Evolutionary conservation across 2,888 invertebrate species (phyloP).

Genomic region (Kuschelorhynchus macadamiae): DNA sequence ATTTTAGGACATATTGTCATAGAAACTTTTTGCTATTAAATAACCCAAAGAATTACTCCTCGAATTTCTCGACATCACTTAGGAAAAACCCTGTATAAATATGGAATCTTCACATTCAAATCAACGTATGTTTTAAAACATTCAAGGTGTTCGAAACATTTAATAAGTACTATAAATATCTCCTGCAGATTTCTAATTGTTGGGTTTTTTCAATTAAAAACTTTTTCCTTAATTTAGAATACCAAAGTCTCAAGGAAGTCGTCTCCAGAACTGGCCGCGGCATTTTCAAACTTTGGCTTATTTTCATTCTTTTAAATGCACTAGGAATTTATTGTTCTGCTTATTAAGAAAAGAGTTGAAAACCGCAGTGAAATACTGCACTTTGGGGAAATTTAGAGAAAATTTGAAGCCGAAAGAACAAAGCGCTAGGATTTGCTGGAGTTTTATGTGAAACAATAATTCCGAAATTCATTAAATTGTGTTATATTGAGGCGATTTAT

Average conservation of each 20-base stretch:
- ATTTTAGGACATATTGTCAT: too few species aligned
- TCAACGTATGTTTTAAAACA: too few species aligned
- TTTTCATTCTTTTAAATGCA: slow-evolving; percentile 9
- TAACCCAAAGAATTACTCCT: too few species aligned
- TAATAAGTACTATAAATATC: too few species aligned
- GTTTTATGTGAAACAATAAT: neutral
- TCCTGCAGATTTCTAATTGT: slow-evolving; percentile 6
- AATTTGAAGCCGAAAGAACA: neutral
- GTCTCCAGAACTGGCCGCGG: neutral
- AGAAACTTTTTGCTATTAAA: too few species aligned
- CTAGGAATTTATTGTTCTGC: slow-evolving; percentile 13
- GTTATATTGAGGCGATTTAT: too few species aligned
- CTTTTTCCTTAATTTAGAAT: neutral
- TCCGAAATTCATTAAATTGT: neutral
- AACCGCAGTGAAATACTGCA: slow-evolving; percentile 15
- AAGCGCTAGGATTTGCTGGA: neutral
- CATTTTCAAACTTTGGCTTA: slow-evolving; percentile 7
- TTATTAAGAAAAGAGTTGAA: slow-evolving; percentile 18
- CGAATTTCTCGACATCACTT: too few species aligned
- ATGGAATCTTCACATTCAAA: too few species aligned
- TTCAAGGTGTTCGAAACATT: too few species aligned
- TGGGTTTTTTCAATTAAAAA: neutral
- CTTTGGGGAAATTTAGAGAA: slow-evolving; percentile 16
- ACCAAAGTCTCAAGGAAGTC: slow-evolving; percentile 2
- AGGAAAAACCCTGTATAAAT: too few species aligned